These are phyloP conservation scores for Manis crassicaudata DNA, from an alignment of 2,797 vertebrate genomes.

Conservation along the genomic window DNA sequence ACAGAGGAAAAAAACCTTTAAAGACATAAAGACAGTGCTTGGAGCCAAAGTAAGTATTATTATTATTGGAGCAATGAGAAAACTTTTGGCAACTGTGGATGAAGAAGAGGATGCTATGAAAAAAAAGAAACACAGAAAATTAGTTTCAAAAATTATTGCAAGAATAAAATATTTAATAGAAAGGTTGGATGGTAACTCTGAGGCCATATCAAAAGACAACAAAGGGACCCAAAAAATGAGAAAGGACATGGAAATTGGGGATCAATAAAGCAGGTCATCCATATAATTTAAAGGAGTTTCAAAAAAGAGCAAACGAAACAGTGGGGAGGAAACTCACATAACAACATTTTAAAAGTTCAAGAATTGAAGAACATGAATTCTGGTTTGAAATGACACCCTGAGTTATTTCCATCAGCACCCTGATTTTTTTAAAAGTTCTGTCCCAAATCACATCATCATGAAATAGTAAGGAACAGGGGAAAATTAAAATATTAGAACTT, in stretches of 20 bases:
- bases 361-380: neutral
- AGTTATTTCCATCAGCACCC: neutral
- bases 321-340: neutral
- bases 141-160: neutral
- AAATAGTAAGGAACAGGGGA: neutral
- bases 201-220: neutral
- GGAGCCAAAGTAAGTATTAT: neutral
- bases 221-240: neutral
- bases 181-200: neutral
- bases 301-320: neutral
- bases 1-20: neutral
- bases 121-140: neutral
- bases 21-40: neutral
- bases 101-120: neutral
- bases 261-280: neutral
- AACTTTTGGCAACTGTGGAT: neutral
- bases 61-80: neutral
- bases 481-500: neutral
- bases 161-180: neutral
- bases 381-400: neutral
- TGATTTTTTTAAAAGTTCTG: neutral
- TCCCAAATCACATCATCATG: neutral
- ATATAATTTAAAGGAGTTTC: neutral
- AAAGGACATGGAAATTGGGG: neutral
- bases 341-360: neutral